Evolutionary conservation across 2,888 invertebrate genomes (phyloP).

Genomic region (Thera obeliscata): DNA sequence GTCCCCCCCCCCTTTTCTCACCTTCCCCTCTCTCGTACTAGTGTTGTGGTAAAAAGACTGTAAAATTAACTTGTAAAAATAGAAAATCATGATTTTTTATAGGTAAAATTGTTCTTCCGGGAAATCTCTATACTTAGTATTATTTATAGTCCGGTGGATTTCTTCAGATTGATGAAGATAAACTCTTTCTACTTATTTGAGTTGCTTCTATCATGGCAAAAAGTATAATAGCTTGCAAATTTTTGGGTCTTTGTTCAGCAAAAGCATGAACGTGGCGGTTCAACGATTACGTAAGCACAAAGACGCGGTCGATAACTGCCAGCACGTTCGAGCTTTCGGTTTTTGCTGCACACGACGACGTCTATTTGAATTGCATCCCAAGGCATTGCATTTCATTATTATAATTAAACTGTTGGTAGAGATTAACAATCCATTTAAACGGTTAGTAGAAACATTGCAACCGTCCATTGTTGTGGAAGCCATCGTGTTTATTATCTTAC

Average conservation of each 20-base stretch:
- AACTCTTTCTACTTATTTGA: too few relatives aligned
- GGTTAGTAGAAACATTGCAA: background rate
- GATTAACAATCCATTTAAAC: background rate
- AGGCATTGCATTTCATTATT: conserved; percentile 1
- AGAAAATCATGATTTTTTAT: too few relatives aligned
- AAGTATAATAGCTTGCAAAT: conserved; percentile 8
- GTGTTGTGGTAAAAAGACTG: too few relatives aligned
- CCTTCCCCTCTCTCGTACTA: too few relatives aligned
- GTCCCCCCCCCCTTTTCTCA: too few relatives aligned
- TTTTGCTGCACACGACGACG: conserved; percentile 17
- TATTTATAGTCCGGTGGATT: background rate
- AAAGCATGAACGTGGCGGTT: conserved; percentile 24
- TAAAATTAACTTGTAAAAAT: too few relatives aligned
- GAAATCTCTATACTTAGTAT: background rate
- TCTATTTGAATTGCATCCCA: conserved; percentile 11
- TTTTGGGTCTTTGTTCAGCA: background rate
- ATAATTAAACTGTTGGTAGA: background rate
- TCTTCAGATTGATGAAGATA: background rate
- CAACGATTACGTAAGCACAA: conserved; percentile 39
- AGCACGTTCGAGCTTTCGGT: conserved; percentile 32
- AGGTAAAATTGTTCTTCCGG: too few relatives aligned
- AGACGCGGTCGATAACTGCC: conserved; percentile 40
- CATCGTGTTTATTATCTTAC: background rate
- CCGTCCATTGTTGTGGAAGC: background rate
- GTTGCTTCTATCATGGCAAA: background rate